Base-by-base conservation (phyloP, 2,113 vertebrate species). In the Brienomyrus longianalis region DNA sequence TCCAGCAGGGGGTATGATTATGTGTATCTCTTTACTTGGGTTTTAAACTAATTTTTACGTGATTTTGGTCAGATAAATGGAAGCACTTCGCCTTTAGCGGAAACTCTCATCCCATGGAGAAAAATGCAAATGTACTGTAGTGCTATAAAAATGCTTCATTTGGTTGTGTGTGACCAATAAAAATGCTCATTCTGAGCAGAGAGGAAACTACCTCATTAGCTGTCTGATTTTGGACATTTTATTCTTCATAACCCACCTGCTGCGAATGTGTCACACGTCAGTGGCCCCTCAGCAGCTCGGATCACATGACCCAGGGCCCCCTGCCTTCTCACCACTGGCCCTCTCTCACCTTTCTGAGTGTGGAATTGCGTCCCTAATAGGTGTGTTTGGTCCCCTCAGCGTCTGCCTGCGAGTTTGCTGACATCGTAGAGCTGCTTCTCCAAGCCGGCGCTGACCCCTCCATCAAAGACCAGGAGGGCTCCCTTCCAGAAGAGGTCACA, bases 341-440 rank as follows among this genome's bases (percentile, higher is more conserved):
- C 56, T 83, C 48, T 86, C 21, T 51, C 7, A 8, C 50, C 23
- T 43, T 89, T 45, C n/a, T 1, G 27, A 19, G 31, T 43, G 39
- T 54, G 11, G 19, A 3, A 23, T 83, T 66, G 17, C 66, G 19
- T 3, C 50, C 51, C 89, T 77, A 10, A 13, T 88, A 35, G 66
- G 59, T 86, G 39, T 80, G 50, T 0, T 9, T 19, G 59, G 90
- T 62, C 70, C 17, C 87, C 8, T 1, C 92, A 99, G 98, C 98
- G 2, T 97, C 98, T 0, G 97, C 98, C 10, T 99, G 98, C 0
- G 98, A 99, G 95, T 99, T 99, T 92, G 88, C 95, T n/a, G 98
- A 99, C 89, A 97, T 99, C 0, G 98, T 99, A 92, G 97, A 99
- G 93, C 95, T 99, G 66, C 95, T 99, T 90, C 96, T 99, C 91